Conservation (phyloP, 2,797 vertebrate species). For the Manis pentadactyla region DNA sequence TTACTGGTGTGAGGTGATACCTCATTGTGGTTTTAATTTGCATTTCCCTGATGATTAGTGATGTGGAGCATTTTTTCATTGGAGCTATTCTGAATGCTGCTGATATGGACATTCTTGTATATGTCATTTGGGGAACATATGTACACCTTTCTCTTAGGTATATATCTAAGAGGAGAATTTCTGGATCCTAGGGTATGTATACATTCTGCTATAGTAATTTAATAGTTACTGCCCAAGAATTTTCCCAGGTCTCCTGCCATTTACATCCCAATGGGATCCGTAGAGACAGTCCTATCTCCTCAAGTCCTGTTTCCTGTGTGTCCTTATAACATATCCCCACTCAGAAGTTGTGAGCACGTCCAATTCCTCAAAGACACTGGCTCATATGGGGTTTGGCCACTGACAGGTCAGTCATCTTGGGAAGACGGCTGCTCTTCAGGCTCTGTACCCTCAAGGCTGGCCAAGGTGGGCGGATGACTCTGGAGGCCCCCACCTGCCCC, state of each 20-base stretch:
- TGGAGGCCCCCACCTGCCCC: background rate
- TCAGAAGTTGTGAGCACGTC: background rate
- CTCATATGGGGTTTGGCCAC: background rate
- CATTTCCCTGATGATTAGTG: too few relatives aligned
- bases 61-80: background rate
- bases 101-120: background rate
- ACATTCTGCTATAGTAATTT: background rate
- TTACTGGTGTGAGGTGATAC: too few relatives aligned
- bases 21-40: too few relatives aligned
- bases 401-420: background rate
- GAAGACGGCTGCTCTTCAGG: background rate
- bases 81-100: background rate
- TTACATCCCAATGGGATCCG: too few relatives aligned
- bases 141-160: background rate
- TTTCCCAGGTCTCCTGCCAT: background rate
- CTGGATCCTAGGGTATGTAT: background rate
- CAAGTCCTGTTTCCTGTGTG: background rate
- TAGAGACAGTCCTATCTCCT: background rate
- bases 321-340: background rate
- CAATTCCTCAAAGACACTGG: background rate
- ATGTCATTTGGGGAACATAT: background rate
- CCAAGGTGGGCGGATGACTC: too few relatives aligned
- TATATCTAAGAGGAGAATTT: background rate
- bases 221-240: background rate
- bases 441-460: fast-evolving